A percentile compares a stretch with the other conserved stretches of the same genome.
Evolutionary conservation across 2,113 vertebrate genomes (phyloP).

Genomic region (Carollia perspicillata): DNA sequence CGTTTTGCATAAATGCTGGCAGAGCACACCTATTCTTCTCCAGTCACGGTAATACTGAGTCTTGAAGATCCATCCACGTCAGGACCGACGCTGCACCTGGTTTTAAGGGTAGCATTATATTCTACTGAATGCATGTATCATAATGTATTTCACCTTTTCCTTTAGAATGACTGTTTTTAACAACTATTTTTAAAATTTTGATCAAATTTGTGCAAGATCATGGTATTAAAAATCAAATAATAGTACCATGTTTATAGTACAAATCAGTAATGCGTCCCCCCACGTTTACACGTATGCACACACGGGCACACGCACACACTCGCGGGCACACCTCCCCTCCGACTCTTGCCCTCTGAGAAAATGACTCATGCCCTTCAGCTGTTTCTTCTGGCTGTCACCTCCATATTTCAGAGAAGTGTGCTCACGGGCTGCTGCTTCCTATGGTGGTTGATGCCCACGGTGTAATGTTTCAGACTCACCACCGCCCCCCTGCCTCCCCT

Average conservation of each 20-base stretch:
- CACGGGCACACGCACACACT: neutral
- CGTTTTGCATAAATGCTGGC: neutral
- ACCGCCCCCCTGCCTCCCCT: neutral
- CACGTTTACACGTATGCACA: neutral
- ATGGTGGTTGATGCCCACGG: no score
- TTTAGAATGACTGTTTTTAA: neutral
- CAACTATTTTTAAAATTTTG: neutral
- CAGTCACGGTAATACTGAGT: neutral
- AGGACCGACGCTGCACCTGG: neutral
- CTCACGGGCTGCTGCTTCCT: neutral
- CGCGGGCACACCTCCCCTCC: neutral
- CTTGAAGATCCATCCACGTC: neutral
- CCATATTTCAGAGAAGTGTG: neutral
- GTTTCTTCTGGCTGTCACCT: neutral
- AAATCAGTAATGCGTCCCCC: neutral
- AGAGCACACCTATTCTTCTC: neutral
- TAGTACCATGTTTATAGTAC: neutral
- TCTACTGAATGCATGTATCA: neutral
- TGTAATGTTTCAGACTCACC: neutral
- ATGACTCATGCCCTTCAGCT: neutral
- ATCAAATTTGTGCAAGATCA: neutral
- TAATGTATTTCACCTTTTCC: neutral
- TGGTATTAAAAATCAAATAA: neutral
- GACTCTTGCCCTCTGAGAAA: neutral
- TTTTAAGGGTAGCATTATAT: neutral